Conservation (phyloP, 2,113 vertebrate genomes). For the Clarias magur region DNA sequence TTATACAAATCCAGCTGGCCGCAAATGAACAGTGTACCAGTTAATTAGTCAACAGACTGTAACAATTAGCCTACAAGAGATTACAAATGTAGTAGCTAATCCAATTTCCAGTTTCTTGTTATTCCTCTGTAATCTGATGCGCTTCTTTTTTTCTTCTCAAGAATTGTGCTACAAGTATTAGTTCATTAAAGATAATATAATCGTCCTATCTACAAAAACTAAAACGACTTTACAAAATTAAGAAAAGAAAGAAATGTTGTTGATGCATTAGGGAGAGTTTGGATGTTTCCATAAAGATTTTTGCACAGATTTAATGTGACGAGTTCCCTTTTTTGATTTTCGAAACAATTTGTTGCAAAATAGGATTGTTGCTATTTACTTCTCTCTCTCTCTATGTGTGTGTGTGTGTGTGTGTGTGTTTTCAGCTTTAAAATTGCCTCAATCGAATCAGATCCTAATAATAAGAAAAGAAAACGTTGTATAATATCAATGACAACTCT, state of each 20-base stretch:
- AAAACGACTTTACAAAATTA: background rate
- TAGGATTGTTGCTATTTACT: background rate
- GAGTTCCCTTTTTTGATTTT: too few relatives aligned
- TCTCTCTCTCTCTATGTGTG: background rate
- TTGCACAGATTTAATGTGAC: too few relatives aligned
- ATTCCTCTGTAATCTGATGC: background rate
- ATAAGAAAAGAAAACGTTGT: background rate
- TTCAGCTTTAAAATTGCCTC: background rate
- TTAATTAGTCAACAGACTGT: background rate
- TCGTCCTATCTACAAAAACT: background rate
- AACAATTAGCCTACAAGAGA: conserved; percentile 3
- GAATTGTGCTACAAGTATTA: background rate
- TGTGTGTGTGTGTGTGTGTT: too few relatives aligned
- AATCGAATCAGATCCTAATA: background rate
- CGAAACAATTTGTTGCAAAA: background rate
- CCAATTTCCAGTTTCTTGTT: background rate
- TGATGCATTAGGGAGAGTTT: too few relatives aligned
- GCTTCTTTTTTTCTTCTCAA: background rate
- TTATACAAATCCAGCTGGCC: background rate
- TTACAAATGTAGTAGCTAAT: background rate
- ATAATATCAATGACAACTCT: background rate
- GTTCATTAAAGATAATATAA: background rate
- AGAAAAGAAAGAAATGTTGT: background rate
- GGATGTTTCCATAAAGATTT: too few relatives aligned
- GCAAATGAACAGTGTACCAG: background rate